Percentiles rank a stretch among this genome's conserved stretches.
These are phyloP conservation scores for Dysmachus trigonus DNA, from an alignment of 2,888 invertebrate species.

Conservation along the genomic window DNA sequence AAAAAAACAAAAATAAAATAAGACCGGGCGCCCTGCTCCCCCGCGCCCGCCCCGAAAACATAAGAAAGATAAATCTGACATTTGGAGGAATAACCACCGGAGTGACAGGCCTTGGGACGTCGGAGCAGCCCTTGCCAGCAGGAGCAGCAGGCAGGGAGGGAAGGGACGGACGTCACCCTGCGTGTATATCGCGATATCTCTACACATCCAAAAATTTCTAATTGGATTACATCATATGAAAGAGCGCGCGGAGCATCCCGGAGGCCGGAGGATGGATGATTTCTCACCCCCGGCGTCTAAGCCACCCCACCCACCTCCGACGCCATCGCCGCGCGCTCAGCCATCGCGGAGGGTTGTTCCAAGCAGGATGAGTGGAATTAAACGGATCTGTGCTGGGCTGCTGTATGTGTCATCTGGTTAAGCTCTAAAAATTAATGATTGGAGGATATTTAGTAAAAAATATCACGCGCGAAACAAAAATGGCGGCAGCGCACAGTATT, in stretches of 20 bases:
- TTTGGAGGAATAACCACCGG: conserved; percentile 21
- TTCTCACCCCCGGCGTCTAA: no score
- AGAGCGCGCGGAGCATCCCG: conserved; percentile 3
- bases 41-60: not conserved
- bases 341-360: conserved; percentile 49
- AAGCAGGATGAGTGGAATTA: conserved; percentile 47
- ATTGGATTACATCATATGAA: conserved; percentile 44
- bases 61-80: conserved; percentile 42
- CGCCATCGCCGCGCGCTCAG: not conserved
- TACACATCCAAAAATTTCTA: conserved; percentile 43
- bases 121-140: not conserved
- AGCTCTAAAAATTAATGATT: conserved; percentile 65
- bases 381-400: conserved; percentile 48
- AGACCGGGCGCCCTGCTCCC: not conserved
- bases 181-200: conserved; percentile 33
- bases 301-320: conserved; percentile 5
- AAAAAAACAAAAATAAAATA: conserved; percentile 15
- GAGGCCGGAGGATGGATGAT: conserved; percentile 9
- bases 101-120: not conserved
- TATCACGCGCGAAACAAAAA: conserved; percentile 43
- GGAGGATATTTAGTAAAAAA: conserved; percentile 47
- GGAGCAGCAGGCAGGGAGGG: not conserved
- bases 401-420: conserved; percentile 63
- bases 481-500: conserved; percentile 32
- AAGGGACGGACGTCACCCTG: not conserved